Conservation (phyloP, 2,888 invertebrate genomes). For the Lithodes maja region DNA sequence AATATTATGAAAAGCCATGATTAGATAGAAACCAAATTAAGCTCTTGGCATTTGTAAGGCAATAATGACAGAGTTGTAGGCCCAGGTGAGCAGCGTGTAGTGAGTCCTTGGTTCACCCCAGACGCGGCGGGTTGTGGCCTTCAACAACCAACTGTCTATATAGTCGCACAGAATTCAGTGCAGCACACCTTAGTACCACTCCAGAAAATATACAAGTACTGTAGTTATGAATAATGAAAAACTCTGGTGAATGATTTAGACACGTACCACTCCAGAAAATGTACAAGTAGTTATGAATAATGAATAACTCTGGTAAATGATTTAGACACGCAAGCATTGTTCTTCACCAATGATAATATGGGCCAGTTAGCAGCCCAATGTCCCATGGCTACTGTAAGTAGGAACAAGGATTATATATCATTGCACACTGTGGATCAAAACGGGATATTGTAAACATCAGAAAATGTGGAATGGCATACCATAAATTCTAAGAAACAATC, state of each 20-base stretch:
- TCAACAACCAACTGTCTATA: constrained; percentile 52
- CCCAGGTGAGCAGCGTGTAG: constrained; percentile 48
- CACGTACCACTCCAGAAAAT: constrained; percentile 24
- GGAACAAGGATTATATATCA: constrained; percentile 62
- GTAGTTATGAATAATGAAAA: constrained; percentile 62
- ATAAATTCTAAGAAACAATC: constrained; percentile 65
- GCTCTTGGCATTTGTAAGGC: constrained; percentile 69
- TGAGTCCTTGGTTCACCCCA: constrained; percentile 50
- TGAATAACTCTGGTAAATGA: constrained; percentile 65
- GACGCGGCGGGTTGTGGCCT: constrained; percentile 30
- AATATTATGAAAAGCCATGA: constrained; percentile 57
- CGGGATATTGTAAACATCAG: constrained; percentile 63
- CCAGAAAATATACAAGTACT: constrained; percentile 46
- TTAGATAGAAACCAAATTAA: constrained; percentile 61
- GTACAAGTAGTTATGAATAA: constrained; percentile 57
- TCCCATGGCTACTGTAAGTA: constrained; percentile 59
- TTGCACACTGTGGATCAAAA: constrained; percentile 68
- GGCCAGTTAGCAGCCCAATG: constrained; percentile 50
- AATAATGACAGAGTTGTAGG: constrained; percentile 58
- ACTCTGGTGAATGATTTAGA: constrained; percentile 65
- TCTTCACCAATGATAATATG: constrained; percentile 51
- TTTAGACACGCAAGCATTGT: constrained; percentile 62
- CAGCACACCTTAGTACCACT: constrained; percentile 63
- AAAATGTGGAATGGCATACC: constrained; percentile 66
- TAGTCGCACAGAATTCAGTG: constrained; percentile 60